Percentiles rank a stretch among this genome's conserved stretches.
phyloP scores from a whole-genome alignment of 2,113 vertebrate species.

The Turdus rufiventris region DNA sequence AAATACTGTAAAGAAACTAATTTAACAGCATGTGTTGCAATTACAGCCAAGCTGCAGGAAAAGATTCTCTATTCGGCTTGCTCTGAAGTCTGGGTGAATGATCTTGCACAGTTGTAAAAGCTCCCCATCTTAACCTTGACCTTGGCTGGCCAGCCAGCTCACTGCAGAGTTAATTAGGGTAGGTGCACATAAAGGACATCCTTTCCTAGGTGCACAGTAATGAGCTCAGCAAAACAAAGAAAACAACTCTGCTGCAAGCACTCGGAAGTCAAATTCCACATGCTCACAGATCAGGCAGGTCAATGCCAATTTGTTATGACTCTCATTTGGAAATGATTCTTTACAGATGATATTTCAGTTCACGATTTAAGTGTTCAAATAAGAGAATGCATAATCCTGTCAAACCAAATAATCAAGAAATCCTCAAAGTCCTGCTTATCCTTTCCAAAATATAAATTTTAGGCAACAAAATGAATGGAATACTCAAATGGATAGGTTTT shows the following conservation, averaged over 20 bases:
- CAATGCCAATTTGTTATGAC: background rate
- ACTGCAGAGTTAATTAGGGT: background rate
- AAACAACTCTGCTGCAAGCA: background rate
- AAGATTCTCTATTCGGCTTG: background rate
- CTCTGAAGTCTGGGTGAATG: background rate
- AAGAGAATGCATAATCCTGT: background rate
- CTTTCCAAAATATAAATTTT: background rate
- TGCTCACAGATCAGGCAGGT: background rate
- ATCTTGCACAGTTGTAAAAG: background rate
- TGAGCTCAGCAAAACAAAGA: conserved; percentile 11
- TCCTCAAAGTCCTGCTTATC: background rate
- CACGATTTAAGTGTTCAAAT: background rate
- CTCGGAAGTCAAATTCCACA: background rate
- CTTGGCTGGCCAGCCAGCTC: background rate
- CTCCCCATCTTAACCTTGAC: background rate
- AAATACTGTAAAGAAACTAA: background rate
- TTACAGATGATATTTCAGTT: background rate
- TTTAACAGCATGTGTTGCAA: background rate
- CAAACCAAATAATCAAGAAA: background rate
- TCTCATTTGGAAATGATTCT: background rate
- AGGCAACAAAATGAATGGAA: background rate
- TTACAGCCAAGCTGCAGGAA: background rate
- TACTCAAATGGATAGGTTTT: background rate
- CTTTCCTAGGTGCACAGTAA: background rate
- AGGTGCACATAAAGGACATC: fast-evolving